Base-by-base conservation (phyloP, 64 coral and sea anemone species). In the Stichodactyla helianthus region DNA sequence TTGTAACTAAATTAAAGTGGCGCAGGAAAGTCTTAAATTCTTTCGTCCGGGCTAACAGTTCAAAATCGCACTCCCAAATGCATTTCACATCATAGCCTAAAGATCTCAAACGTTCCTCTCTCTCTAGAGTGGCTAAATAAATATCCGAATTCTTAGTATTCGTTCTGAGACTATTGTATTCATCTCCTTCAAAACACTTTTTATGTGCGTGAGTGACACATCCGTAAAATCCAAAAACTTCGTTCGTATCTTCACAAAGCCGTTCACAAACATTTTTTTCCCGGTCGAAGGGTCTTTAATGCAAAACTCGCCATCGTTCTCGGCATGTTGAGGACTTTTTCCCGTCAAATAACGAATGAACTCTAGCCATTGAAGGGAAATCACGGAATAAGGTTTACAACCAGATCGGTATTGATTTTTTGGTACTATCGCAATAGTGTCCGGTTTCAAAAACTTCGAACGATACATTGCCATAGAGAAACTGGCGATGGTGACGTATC, bases 221-320 rank as follows among this genome's bases (percentile, higher is more conserved):
- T 13, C 85, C 85, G 50, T 50, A 83, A 83, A 55, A 86, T 64
- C 78, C 86, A 71, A n/a, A 87, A 12, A 87, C 85, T 8, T 27
- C 51, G 17, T 87, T 87, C 17, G 63, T 87, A n/a, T 51, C 62
- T 19, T 71, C 44, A 54, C 63, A 71, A 86, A 86, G 50, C 85
- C 85, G 50, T 86, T 64, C 4, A 86, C 85, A 71, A 67, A 71
- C 26, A 51, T 51, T 6, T 23, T 86, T 71, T 86, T 86, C 19
- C 85, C 85, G 10, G 50, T 35, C 28, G 25, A 23, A 4, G 6
- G 26, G 27, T 86, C 85, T 26, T 52, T 17, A 52, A 86, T 86
- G 7, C 0, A 19, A 19, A 51, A n/a, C 50, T 86, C 85, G 2
- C 85, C 85, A 7, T 14, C 23, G 7, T 50, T 86, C 6, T 67